Base-by-base conservation (phyloP, 2,888 invertebrate species). In the Urechis unicinctus region DNA sequence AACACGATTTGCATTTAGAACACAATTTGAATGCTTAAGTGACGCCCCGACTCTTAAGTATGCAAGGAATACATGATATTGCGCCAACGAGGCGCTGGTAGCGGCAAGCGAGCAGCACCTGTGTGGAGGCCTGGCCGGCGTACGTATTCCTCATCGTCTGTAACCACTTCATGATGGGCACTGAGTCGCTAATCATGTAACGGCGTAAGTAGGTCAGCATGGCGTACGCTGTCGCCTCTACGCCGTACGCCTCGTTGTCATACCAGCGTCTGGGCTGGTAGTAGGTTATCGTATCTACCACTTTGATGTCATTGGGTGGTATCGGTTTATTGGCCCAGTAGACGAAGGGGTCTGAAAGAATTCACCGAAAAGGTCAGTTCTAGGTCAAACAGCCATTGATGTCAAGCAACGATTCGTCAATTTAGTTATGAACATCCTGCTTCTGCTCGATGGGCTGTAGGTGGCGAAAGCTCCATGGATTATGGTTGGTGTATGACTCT, bases 181-280 rank as follows among this genome's bases (percentile, higher is more conserved):
- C 42, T 17, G 59, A 25, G 3, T 61, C 54, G 9, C 43, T 25
- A 21, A 50, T 26, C 9, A 30, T 9, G 53, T 64, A 66, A 24
- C 65, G 65, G 17, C 47, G 43, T 51, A 74, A 68, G 73, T 92
- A 91, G 0, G 91, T 88, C 67, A 96, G 81, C 50, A 96, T 80
- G 0, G 90, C 95, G 75, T 93, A 95, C 0, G 94, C 88, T 0
- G 95, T 96, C 0, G 94, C 86, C 71, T 93, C 93, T 47, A 95
- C 88, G 75, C 94, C 95, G 72, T 89, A 87, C 0, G 91, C 85
- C 80, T 96, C 96, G 76, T 92, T 91, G 0, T 92, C 91, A 53
- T 71, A 65, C 52, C 70, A 70, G 57, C 91, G 80, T 0, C 95
- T 85, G 0, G 95, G 92, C 59, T 92, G 79, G 0, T 89, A 81